phyloP scores from a whole-genome alignment of 2,888 invertebrate species.

The Odontomyia ornata region DNA sequence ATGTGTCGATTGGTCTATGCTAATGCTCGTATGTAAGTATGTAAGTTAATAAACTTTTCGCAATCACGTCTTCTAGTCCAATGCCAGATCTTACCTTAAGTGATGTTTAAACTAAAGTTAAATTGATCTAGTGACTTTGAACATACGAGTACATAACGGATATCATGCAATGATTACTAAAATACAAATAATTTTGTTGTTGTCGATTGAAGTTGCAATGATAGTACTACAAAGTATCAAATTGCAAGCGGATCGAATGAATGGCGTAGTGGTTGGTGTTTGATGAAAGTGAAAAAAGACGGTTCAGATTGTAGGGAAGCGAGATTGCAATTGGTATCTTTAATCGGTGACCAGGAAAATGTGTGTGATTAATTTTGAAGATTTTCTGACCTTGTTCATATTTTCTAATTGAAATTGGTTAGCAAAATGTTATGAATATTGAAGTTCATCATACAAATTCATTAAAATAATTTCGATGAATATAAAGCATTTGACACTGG shows the following conservation, averaged over 20 bases:
- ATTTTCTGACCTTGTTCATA: background rate
- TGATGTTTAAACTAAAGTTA: no score
- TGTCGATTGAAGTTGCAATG: no score
- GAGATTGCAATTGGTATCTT: background rate
- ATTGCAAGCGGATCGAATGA: background rate
- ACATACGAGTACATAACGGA: no score
- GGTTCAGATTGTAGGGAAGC: background rate
- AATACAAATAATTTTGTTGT: no score
- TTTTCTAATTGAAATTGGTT: no score
- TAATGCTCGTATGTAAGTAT: background rate
- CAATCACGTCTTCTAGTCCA: slow-evolving; percentile 15
- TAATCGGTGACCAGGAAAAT: background rate
- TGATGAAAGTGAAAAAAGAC: background rate
- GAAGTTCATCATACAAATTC: no score
- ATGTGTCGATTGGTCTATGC: no score
- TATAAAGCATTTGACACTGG: no score
- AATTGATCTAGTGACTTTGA: no score
- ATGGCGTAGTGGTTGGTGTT: background rate
- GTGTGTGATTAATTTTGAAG: background rate
- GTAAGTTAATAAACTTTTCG: slow-evolving; percentile 7
- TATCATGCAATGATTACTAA: no score
- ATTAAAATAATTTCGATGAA: no score
- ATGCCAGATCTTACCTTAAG: background rate
- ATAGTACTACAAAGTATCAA: background rate
- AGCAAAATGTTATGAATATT: no score